Conservation (phyloP, 2,888 invertebrate species). For the Schizaphis graminum region DNA sequence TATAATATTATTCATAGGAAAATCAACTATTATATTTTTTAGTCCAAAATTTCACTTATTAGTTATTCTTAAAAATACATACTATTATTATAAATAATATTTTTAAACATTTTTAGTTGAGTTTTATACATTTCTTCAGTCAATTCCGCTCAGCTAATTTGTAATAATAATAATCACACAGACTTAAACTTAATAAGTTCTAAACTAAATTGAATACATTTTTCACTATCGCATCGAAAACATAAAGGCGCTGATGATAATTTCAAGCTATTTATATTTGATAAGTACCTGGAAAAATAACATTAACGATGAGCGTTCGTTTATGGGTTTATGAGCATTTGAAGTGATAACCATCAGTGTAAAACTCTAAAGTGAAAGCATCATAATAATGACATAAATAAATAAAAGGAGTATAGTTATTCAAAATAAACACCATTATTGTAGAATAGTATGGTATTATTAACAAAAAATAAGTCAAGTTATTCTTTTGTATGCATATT, state of each 20-base stretch:
- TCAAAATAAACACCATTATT: background rate
- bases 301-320: background rate
- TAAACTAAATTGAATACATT: background rate
- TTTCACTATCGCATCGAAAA: background rate
- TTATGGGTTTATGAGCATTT: background rate
- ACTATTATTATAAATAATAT: background rate
- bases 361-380: background rate
- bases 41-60: background rate
- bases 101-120: background rate
- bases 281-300: background rate
- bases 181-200: background rate
- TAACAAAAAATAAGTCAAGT: background rate
- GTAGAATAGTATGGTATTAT: background rate
- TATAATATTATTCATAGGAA: background rate
- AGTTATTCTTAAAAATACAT: background rate
- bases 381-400: background rate
- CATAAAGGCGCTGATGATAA: background rate
- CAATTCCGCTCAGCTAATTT: background rate
- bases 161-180: background rate
- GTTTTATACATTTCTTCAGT: background rate
- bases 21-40: background rate
- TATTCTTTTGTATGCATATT: background rate
- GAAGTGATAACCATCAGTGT: background rate
- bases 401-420: background rate
- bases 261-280: background rate